Evolutionary conservation across 2,113 vertebrate genomes (phyloP).

Genomic region (Psettodes erumei): DNA sequence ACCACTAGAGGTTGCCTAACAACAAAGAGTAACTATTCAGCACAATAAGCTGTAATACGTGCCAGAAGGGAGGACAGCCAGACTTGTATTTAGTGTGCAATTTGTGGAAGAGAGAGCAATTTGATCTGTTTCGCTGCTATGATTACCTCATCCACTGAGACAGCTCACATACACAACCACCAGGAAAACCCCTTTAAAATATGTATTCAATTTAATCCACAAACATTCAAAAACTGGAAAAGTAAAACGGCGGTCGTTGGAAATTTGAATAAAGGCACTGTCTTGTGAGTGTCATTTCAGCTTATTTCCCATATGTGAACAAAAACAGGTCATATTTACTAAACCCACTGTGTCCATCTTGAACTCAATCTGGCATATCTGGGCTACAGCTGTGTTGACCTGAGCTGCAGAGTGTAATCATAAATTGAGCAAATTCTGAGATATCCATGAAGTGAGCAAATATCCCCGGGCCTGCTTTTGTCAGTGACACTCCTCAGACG

Average conservation of each 20-base stretch:
- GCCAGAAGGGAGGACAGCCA: not conserved
- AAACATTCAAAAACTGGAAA: not conserved
- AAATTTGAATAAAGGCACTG: not conserved
- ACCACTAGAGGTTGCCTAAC: too few relatives aligned
- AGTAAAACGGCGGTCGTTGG: not conserved
- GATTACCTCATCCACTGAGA: too few relatives aligned
- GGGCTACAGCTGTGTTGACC: not conserved
- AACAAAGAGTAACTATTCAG: not conserved
- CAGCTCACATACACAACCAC: too few relatives aligned
- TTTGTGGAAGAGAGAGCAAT: not conserved
- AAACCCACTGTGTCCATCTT: not conserved
- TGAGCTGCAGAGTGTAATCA: not conserved
- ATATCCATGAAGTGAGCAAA: constrained; percentile 28
- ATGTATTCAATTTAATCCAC: not conserved
- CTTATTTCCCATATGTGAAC: not conserved
- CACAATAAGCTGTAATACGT: not conserved
- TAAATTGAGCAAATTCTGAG: not conserved
- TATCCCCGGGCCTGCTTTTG: constrained; percentile 8
- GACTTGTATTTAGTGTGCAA: not conserved
- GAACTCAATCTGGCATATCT: not conserved
- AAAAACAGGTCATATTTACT: not conserved
- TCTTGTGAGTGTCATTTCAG: not conserved
- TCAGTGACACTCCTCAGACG: constrained; percentile 30
- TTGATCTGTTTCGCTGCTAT: not conserved
- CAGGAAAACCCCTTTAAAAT: too few relatives aligned